Base-by-base conservation (phyloP, 30 jellyfish, hydroid and myxozoan genomes). In the Hydractinia symbiolongicarpus region DNA sequence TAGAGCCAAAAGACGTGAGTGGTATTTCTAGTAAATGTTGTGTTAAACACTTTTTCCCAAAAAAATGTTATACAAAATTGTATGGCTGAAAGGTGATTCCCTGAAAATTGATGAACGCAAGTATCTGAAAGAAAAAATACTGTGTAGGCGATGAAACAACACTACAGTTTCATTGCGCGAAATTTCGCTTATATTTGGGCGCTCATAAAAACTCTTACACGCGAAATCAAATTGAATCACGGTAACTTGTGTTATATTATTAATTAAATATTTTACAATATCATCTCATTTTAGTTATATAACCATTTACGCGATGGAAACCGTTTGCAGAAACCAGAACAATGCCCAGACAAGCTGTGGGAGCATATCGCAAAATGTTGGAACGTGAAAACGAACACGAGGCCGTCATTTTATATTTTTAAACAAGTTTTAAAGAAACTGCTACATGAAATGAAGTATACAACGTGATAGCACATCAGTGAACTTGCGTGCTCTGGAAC, bases 1-100 rank as follows among this genome's bases (percentile, higher is more conserved):
- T 79, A 7, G 73, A 52, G 5, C 14, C 17, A 13, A 66, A 60
- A 16, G 87, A 79, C 15, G 87, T 79, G 50, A 30, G 87, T 79
- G 0, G 17, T 7, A 51, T 64, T 64, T 30, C 44, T 30, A 30
- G 44, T 30, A 30, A 30, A 30, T 30, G 44, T 30, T 30, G 44
- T 30, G 44, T 30, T 30, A 2, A 2, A 30, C 44, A 30, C 44
- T 30, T 30, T 30, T 30, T 2, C 44, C 44, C 44, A 30, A 30
- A 30, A 30, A 30, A 30, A 30, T 30, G 44, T 30, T 30, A n/a
- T n/a, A n/a, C 44, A 30, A 30, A 30, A 30, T 30, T 30, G 44
- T 30, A 30, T 2, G 44, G 44, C 44, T 30, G 2, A 30, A 30
- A 30, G 44, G 44, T 30, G 44, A 0, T 30, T 30, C 2, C 44